Conservation (phyloP, 2,888 invertebrate genomes). For the Athalia rosae region DNA sequence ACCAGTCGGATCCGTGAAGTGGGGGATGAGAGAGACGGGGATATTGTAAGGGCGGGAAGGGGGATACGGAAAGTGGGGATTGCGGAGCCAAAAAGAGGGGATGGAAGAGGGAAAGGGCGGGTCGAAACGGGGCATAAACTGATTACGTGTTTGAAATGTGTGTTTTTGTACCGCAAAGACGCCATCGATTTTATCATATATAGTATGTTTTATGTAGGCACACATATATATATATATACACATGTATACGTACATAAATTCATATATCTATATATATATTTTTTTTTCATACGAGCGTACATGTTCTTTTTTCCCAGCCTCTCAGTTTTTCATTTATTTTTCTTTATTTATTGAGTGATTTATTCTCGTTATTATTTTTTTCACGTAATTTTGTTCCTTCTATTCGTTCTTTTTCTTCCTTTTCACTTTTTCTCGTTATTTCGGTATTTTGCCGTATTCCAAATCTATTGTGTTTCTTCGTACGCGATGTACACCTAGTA, state of each 20-base stretch:
- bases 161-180: constrained; percentile 51
- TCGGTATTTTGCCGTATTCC: no score
- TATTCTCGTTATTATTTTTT: no score
- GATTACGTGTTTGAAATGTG: constrained; percentile 62
- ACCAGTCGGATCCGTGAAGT: background rate
- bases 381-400: no score
- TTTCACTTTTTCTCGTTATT: no score
- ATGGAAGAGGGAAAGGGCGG: background rate
- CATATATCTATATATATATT: background rate
- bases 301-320: no score
- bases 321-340: no score
- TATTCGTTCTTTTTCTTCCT: no score
- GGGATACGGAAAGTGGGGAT: background rate
- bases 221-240: background rate
- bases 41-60: background rate
- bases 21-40: background rate
- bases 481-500: no score
- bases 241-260: background rate
- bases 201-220: background rate
- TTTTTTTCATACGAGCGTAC: no score
- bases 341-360: no score
- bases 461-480: no score
- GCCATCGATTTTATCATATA: constrained; percentile 31
- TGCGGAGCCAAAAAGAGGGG: background rate
- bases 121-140: constrained; percentile 56